Percentiles rank a stretch among this genome's conserved stretches.
phyloP scores from a whole-genome alignment of 2,888 invertebrate species.

The Drosophila nr. fundita region DNA sequence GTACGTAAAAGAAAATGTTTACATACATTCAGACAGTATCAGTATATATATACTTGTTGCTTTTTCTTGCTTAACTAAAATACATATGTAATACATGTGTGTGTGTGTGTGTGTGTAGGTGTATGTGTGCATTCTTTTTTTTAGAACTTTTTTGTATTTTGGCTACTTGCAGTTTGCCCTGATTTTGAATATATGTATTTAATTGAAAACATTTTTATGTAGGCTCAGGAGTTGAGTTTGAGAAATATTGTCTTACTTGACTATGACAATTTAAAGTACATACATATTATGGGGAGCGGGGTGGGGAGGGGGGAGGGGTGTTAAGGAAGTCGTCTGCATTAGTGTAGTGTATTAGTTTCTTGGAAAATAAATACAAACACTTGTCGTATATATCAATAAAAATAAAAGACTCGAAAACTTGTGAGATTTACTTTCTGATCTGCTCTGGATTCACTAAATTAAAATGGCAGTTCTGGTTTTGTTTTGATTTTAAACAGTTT shows the following conservation, averaged over 20 bases:
- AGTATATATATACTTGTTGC: constrained; percentile 40
- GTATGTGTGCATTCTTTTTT: constrained; percentile 17
- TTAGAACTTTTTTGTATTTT: constrained; percentile 36
- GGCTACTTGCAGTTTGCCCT: constrained; percentile 71
- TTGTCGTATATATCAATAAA: constrained; percentile 30
- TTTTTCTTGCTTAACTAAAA: constrained; percentile 48
- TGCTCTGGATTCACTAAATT: constrained; percentile 60
- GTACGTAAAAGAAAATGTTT: constrained; percentile 64
- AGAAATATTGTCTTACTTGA: constrained; percentile 63
- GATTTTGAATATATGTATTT: constrained; percentile 55
- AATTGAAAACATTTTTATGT: constrained; percentile 63
- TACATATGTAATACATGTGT: constrained; percentile 60
- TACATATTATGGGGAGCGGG: constrained; percentile 40
- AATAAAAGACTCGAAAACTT: constrained; percentile 33
- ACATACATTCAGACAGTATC: constrained; percentile 59
- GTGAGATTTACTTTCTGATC: constrained; percentile 22
- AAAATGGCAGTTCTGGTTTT: constrained; percentile 74
- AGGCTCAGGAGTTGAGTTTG: constrained; percentile 35
- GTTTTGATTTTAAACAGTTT: constrained; percentile 34
- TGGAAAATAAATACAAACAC: constrained; percentile 49
- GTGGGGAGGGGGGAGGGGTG: constrained; percentile 29
- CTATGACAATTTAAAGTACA: constrained; percentile 72
- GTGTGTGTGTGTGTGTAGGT: constrained; percentile 24
- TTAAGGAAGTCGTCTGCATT: constrained; percentile 37
- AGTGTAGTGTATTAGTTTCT: constrained; percentile 36